Evolutionary conservation across 37 sponge, comb jelly and placozoan genomes (phyloP).

Genomic region (Geodia barretti): DNA sequence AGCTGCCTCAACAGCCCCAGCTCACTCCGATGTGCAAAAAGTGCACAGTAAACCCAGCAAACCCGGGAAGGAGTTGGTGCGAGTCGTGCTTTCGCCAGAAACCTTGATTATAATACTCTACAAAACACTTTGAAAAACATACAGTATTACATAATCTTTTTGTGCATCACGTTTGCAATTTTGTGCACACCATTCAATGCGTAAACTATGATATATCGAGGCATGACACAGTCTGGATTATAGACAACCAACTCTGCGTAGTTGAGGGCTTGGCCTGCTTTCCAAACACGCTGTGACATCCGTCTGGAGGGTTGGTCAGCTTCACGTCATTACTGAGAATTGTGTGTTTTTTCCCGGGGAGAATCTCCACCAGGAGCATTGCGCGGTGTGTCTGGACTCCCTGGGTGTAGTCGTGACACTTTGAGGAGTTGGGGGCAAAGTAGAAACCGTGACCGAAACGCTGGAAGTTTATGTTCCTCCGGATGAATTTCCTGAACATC

Average conservation of each 20-base stretch:
- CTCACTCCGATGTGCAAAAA: slow-evolving; percentile 28
- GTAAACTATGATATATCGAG: slow-evolving; percentile 73
- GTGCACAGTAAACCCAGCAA: slow-evolving; percentile 28
- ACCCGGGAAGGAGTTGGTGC: slow-evolving; percentile 41
- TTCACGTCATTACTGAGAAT: slow-evolving; percentile 26
- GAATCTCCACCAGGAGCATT: slow-evolving; percentile 68
- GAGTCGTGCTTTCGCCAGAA: slow-evolving; percentile 19
- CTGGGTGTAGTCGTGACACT: slow-evolving; percentile 84
- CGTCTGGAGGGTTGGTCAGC: slow-evolving; percentile 53
- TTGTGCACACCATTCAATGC: slow-evolving; percentile 53
- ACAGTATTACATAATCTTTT: too few relatives aligned
- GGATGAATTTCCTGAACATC: slow-evolving; percentile 32
- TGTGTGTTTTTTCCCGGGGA: slow-evolving; percentile 61
- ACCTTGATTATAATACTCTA: not conserved
- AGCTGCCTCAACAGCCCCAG: too few relatives aligned
- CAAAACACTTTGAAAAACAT: too few relatives aligned
- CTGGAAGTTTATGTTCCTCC: slow-evolving; percentile 44
- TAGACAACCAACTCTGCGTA: slow-evolving; percentile 72
- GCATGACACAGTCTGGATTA: slow-evolving; percentile 45
- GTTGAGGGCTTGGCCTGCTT: slow-evolving; percentile 37
- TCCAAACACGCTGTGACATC: slow-evolving; percentile 67
- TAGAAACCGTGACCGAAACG: slow-evolving; percentile 85
- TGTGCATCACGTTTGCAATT: too few relatives aligned
- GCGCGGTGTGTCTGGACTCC: slow-evolving; percentile 57
- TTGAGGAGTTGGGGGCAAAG: slow-evolving; percentile 78